Percentiles rank a stretch among this genome's conserved stretches.
Evolutionary conservation across 2,113 vertebrate species (phyloP).

Genomic region (Salvelinus namaycush): DNA sequence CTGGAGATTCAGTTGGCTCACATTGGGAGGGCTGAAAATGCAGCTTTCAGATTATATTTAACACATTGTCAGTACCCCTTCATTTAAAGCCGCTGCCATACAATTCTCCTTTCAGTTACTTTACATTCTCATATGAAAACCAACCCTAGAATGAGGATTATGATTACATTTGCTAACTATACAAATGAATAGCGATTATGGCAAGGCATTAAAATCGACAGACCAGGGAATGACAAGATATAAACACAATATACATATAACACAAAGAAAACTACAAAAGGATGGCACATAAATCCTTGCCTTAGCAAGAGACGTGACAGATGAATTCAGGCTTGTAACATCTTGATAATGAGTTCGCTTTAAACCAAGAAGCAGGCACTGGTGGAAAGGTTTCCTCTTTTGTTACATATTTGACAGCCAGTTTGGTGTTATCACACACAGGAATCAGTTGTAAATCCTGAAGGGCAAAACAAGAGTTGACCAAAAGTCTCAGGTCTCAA

Average conservation of each 20-base stretch:
- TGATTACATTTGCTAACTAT: constrained; percentile 63
- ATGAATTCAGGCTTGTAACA: constrained; percentile 26
- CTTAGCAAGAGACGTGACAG: constrained; percentile 26
- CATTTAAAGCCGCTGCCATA: constrained; percentile 29
- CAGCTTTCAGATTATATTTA: constrained; percentile 26
- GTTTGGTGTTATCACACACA: constrained; percentile 22
- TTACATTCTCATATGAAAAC: constrained; percentile 61
- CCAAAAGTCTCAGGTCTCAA: constrained; percentile 61
- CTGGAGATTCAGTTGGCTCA: no score
- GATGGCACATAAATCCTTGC: constrained; percentile 47
- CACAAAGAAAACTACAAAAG: neutral
- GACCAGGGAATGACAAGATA: constrained; percentile 33
- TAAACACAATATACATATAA: constrained; percentile 32
- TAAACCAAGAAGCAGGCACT: constrained; percentile 60
- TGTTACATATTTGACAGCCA: constrained; percentile 28
- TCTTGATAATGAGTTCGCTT: constrained; percentile 13
- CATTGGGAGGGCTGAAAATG: constrained; percentile 19
- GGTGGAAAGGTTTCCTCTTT: constrained; percentile 35
- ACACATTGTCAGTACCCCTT: constrained; percentile 22
- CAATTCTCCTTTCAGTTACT: constrained; percentile 8
- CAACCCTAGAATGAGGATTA: constrained; percentile 43
- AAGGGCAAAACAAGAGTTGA: constrained; percentile 17
- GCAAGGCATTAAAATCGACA: constrained; percentile 39
- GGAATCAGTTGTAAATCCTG: neutral
- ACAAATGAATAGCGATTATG: constrained; percentile 49